Conservation (phyloP, 2,888 invertebrate genomes). For the Atrina japonica region DNA sequence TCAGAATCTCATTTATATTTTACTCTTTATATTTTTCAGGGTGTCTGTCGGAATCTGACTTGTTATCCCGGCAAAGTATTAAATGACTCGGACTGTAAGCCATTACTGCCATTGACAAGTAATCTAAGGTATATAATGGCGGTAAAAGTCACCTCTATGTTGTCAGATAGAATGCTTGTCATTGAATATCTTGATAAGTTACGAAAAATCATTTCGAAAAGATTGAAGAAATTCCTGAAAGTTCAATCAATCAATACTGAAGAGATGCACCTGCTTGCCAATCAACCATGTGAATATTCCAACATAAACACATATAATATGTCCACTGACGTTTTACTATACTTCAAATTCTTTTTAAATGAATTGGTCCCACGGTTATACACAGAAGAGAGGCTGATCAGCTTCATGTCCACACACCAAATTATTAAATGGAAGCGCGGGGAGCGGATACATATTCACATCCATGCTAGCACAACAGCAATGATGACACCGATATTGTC, state of each 20-base stretch:
- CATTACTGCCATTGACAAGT: not conserved
- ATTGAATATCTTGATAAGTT: too few species aligned
- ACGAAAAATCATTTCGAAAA: too few species aligned
- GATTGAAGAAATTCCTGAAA: not conserved
- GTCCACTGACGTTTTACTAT: not conserved
- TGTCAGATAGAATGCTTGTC: too few species aligned
- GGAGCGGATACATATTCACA: too few species aligned
- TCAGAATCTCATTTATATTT: too few species aligned
- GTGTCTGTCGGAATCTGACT: not conserved
- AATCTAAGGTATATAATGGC: not conserved
- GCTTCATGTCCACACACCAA: not conserved
- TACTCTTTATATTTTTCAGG: not conserved
- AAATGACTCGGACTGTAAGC: not conserved
- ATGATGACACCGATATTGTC: not conserved
- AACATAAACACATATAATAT: not conserved
- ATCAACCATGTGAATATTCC: not conserved
- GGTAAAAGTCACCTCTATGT: not conserved
- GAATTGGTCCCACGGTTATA: not conserved
- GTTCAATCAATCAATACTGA: not conserved
- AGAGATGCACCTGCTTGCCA: not conserved
- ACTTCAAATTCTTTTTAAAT: slow-evolving; percentile 1
- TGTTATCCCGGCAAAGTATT: slow-evolving; percentile 6
- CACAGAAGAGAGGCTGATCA: slow-evolving; percentile 4
- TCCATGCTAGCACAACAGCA: not conserved
- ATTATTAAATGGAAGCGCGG: too few species aligned